phyloP scores from a whole-genome alignment of 2,888 invertebrate genomes.

The Cheilosia pagana region DNA sequence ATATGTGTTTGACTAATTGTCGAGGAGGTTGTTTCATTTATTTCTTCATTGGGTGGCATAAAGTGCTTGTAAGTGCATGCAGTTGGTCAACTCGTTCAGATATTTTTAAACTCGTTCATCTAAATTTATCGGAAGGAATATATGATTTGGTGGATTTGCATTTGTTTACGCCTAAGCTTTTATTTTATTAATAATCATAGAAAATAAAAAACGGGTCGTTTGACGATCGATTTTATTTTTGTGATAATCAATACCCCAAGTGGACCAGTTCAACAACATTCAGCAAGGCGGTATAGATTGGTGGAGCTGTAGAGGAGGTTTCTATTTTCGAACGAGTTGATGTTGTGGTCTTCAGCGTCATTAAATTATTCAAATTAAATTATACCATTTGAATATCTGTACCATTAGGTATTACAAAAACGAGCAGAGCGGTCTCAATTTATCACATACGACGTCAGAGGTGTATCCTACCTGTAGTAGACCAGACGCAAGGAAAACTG shows the following conservation, averaged over 20 bases:
- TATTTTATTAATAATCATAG: constrained; percentile 8
- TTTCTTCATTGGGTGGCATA: background rate
- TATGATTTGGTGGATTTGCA: constrained; percentile 59
- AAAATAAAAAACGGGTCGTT: background rate
- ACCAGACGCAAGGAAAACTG: too few relatives aligned
- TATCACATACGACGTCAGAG: background rate
- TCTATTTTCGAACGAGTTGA: background rate
- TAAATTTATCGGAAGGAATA: constrained; percentile 58
- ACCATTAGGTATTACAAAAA: background rate
- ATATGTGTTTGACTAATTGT: background rate
- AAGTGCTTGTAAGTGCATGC: background rate
- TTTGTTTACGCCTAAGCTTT: constrained; percentile 22
- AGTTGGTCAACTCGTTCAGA: constrained; percentile 53
- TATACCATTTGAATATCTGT: background rate
- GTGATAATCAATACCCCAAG: constrained; percentile 10
- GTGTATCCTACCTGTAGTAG: background rate
- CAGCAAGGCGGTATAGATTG: background rate
- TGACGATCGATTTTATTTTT: constrained; percentile 10
- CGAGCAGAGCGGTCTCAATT: background rate
- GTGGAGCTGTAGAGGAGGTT: background rate
- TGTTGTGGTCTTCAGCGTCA: background rate
- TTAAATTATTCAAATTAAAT: background rate
- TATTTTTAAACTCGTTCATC: constrained; percentile 52
- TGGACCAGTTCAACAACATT: constrained; percentile 28
- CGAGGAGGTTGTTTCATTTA: background rate